Conservation (phyloP, 2,888 invertebrate genomes). For the Volucella inflata region DNA sequence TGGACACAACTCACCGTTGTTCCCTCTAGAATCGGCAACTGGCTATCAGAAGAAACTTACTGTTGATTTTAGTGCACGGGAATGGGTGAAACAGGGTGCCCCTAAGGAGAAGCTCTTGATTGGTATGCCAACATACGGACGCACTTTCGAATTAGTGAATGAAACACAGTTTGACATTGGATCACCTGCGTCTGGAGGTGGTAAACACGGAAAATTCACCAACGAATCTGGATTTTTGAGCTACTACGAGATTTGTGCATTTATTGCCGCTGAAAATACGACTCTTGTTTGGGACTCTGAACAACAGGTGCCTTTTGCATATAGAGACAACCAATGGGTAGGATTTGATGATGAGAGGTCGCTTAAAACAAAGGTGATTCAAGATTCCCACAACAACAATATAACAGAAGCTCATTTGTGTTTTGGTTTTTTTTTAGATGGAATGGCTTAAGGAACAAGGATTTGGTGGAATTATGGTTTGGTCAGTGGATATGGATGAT, state of each 20-base stretch:
- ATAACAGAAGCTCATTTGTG: neutral
- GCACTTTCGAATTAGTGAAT: slow-evolving; percentile 94
- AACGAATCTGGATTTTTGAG: slow-evolving; percentile 97
- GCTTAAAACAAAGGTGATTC: slow-evolving; percentile 92
- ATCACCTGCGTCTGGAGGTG: slow-evolving; percentile 95
- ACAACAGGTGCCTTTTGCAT: slow-evolving; percentile 97
- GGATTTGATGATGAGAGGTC: slow-evolving; percentile 97
- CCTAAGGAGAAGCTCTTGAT: slow-evolving; percentile 97
- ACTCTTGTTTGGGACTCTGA: slow-evolving; percentile 98
- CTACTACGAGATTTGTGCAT: slow-evolving; percentile 97
- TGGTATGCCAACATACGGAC: slow-evolving; percentile 97
- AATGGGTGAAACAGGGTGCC: slow-evolving; percentile 96
- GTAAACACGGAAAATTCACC: slow-evolving; percentile 93
- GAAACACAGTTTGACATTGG: slow-evolving; percentile 95
- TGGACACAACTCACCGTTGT: slow-evolving; percentile 96
- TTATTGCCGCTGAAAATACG: slow-evolving; percentile 94
- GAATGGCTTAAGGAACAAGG: slow-evolving; percentile 97
- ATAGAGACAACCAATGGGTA: slow-evolving; percentile 95
- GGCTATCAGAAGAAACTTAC: slow-evolving; percentile 96
- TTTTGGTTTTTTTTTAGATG: slow-evolving; percentile 87
- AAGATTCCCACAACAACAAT: fast-evolving
- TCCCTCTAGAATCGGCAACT: slow-evolving; percentile 93
- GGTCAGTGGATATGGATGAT: slow-evolving; percentile 98
- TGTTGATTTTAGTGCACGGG: slow-evolving; percentile 94
- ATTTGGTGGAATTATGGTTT: slow-evolving; percentile 98